A percentile compares a stretch with the other conserved stretches of the same genome.
Conservation (phyloP, 2,888 invertebrate species). For the Abrostola tripartita region DNA sequence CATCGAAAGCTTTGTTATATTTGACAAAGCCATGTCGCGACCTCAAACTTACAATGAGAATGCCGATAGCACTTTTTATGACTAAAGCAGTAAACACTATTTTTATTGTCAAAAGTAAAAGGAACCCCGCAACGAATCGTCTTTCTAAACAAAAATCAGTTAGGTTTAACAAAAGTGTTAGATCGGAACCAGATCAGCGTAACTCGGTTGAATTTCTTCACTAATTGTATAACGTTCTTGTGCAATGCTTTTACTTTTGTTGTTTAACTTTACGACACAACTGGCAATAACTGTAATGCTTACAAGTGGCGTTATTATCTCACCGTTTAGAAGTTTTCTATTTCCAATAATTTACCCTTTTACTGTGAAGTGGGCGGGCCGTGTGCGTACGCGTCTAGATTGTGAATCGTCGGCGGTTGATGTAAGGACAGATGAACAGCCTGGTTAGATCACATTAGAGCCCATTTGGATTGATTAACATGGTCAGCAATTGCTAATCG, state of each 20-base stretch:
- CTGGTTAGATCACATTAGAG: background rate
- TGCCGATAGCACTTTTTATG: too few species aligned
- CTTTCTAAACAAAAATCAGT: conserved; percentile 37
- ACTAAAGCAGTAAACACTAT: background rate
- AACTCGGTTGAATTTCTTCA: conserved; percentile 64
- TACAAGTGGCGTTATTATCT: conserved; percentile 33
- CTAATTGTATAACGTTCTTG: conserved; percentile 71
- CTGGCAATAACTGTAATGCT: conserved; percentile 41
- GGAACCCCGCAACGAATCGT: conserved; percentile 28
- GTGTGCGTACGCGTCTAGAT: conserved; percentile 7
- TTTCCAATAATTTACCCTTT: conserved; percentile 29
- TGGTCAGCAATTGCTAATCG: background rate
- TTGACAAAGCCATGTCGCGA: too few species aligned
- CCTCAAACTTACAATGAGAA: too few species aligned
- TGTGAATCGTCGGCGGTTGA: background rate
- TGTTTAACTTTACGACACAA: conserved; percentile 62
- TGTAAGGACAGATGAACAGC: background rate
- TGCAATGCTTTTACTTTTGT: conserved; percentile 68
- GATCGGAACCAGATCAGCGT: conserved; percentile 51
- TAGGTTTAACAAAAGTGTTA: conserved; percentile 44
- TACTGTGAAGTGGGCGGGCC: conserved; percentile 7
- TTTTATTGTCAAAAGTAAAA: conserved; percentile 24
- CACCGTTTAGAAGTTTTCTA: conserved; percentile 27
- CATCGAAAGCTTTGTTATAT: too few species aligned
- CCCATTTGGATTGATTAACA: background rate